These are phyloP conservation scores for Calidris pygmaea DNA, from an alignment of 2,113 vertebrate genomes.

Conservation along the genomic window DNA sequence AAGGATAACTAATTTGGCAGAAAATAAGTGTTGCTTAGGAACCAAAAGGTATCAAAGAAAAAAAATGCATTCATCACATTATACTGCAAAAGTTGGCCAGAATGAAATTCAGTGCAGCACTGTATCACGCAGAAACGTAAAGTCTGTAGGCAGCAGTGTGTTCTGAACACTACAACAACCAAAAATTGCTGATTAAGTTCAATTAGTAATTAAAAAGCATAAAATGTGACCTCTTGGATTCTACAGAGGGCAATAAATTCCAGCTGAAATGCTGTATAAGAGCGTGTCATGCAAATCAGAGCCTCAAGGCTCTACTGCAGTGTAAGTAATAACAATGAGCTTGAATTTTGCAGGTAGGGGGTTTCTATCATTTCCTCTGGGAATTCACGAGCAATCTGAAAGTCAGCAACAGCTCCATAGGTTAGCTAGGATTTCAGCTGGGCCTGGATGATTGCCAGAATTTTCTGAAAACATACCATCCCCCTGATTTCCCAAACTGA, in stretches of 20 bases:
- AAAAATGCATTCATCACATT: neutral
- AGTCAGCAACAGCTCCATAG: neutral
- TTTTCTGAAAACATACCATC: neutral
- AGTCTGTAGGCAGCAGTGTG: neutral
- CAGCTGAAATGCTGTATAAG: neutral
- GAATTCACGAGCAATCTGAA: neutral
- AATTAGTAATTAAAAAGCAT: slow-evolving; percentile 14
- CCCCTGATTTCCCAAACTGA: neutral
- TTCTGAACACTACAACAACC: neutral
- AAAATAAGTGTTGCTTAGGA: slow-evolving; percentile 1
- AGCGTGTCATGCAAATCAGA: neutral
- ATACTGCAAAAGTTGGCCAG: neutral
- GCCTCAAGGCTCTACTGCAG: neutral
- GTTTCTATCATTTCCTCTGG: neutral
- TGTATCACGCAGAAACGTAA: neutral
- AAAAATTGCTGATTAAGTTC: neutral
- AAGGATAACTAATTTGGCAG: neutral
- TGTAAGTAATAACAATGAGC: neutral
- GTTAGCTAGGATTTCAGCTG: neutral
- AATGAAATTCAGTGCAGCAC: neutral
- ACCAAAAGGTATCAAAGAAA: neutral
- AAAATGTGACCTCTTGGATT: neutral
- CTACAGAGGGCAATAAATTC: neutral
- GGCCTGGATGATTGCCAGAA: neutral
- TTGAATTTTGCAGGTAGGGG: neutral